Evolutionary conservation across 2,113 vertebrate genomes (phyloP), one percentile per base, ranked within the genome.

Genomic region (Anarhynchus alexandrinus): DNA sequence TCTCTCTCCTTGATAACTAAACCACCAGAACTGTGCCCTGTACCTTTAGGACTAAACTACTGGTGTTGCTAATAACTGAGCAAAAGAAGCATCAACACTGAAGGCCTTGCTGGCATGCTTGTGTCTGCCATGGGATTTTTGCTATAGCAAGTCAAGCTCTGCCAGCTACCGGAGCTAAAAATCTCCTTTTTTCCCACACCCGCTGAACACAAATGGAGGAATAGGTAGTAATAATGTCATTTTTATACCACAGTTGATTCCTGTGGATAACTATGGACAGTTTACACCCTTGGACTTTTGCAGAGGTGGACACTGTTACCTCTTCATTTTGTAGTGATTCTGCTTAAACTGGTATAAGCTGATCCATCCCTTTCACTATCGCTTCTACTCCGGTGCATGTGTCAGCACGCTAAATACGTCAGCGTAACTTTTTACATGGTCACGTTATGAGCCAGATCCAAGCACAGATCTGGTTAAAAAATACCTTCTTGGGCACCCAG

Each of bases 351-450:
- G 9, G 21, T 45, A 51, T 22, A 65, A 86, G 27, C 29, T n/a
- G 12, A 55, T 47, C 11, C 22, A 54, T 12, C 5, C 23, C 10
- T n/a, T 21, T 58, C 26, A 14, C 5, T 43, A 26, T 42, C 2
- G 1, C 25, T 85, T 54, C 29, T 79, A 10, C 4, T 65, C 15
- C 58, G 15, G 6, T 23, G 47, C 2, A 0, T 16, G 2, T 4
- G 3, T 32, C 69, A 77, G 59, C 51, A 62, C 1, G 1, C 14
- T 78, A 59, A 88, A n/a, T 43, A 57, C 8, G 9, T 15, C 47
- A 43, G 16, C 8, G 23, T 12, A 73, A 45, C 25, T 27, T 86
- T 70, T 90, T 23, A 58, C 43, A 18, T 2, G 12, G 34, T 62
- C 34, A 15, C 30, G 10, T 23, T 26, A 61, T 18, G 34, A 90